Evolutionary conservation across 1,140 invertebrate species (phyloP).

Genomic region (Drosophila repleta): DNA sequence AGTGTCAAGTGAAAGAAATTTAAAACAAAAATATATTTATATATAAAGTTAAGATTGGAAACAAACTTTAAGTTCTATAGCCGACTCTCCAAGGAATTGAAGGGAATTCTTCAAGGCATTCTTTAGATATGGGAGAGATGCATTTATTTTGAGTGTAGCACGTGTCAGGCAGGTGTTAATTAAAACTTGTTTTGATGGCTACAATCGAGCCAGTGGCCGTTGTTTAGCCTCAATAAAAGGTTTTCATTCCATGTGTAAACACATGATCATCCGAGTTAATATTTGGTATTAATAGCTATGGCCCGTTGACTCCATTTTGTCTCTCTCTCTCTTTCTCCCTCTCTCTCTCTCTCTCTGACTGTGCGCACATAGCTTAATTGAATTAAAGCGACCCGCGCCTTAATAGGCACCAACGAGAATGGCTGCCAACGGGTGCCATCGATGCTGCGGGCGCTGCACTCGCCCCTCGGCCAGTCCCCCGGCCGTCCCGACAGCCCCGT

Average conservation of each 20-base stretch:
- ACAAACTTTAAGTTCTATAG: background rate
- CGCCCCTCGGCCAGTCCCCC: slow-evolving; percentile 3
- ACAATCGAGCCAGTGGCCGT: background rate
- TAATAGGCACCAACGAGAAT: slow-evolving; percentile 56
- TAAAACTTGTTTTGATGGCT: background rate
- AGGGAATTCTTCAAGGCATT: background rate
- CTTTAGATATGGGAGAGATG: background rate
- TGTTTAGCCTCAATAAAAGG: background rate
- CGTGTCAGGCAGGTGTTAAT: background rate
- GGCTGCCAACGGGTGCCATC: slow-evolving; percentile 44
- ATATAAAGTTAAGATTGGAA: background rate
- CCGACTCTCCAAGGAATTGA: background rate
- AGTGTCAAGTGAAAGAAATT: slow-evolving; percentile 42
- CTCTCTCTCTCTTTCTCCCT: slow-evolving; percentile 17
- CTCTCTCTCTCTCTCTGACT: background rate
- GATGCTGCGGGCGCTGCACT: slow-evolving; percentile 59
- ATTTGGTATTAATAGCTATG: background rate
- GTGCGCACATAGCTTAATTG: slow-evolving; percentile 56
- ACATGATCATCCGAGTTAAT: background rate
- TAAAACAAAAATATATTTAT: background rate
- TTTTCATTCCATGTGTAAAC: background rate
- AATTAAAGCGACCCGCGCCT: slow-evolving; percentile 68
- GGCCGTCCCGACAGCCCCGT: background rate
- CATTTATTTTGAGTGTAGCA: background rate
- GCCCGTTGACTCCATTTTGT: slow-evolving; percentile 63